phyloP scores from a whole-genome alignment of 30 jellyfish, hydroid and myxozoan species.

The Hydractinia echinata region DNA sequence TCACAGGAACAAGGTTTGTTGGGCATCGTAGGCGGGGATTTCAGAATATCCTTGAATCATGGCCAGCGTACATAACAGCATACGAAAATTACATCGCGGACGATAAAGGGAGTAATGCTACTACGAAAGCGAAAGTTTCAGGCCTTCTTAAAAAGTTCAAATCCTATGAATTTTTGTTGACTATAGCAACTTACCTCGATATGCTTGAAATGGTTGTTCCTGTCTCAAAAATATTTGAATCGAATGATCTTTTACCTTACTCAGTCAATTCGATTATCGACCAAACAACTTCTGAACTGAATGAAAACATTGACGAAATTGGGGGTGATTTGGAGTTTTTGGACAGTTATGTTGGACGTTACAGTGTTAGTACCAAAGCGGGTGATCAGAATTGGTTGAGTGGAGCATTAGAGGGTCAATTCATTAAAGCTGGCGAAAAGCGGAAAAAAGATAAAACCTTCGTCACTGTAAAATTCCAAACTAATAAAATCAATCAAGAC shows the following conservation, averaged over 20 bases:
- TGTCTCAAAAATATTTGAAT: conserved; percentile 34
- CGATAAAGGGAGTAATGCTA: conserved; percentile 37
- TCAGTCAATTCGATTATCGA: conserved; percentile 28
- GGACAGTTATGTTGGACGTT: background rate
- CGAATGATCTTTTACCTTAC: conserved; percentile 38
- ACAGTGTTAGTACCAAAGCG: background rate
- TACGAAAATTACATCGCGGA: conserved; percentile 39
- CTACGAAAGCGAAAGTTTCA: background rate
- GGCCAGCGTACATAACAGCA: conserved; percentile 51
- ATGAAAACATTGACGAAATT: conserved; percentile 22
- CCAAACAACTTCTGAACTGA: conserved; percentile 12
- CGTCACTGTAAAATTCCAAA: conserved; percentile 19
- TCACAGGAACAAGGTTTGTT: conserved; percentile 38
- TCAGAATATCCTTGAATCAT: conserved; percentile 32
- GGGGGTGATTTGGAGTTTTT: conserved; percentile 16
- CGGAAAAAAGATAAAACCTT: conserved; percentile 18
- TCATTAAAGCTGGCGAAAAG: conserved; percentile 37
- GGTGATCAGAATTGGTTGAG: too few species aligned
- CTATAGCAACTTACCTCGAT: conserved; percentile 19
- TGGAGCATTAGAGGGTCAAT: conserved; percentile 5
- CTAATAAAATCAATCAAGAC: conserved; percentile 18
- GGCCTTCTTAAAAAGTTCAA: too few species aligned
- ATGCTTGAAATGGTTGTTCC: conserved; percentile 43
- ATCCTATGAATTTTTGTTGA: too few species aligned
- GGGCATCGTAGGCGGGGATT: conserved; percentile 45